Conservation (phyloP, 2,113 vertebrate species). For the Gavia stellata region DNA sequence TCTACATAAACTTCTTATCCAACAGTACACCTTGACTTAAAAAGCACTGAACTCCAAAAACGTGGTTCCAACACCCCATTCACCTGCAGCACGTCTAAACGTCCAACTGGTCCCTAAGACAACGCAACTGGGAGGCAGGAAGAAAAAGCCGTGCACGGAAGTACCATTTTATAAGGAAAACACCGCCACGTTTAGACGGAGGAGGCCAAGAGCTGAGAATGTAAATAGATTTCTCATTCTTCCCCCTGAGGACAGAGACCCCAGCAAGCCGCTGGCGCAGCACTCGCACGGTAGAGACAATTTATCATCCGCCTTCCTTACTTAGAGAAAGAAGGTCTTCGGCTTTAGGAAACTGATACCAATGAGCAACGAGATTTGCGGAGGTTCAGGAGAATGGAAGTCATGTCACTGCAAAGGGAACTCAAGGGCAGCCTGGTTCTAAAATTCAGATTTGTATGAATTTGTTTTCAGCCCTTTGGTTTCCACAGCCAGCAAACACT, state of each 20-base stretch:
- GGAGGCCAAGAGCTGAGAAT: neutral
- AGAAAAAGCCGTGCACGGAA: neutral
- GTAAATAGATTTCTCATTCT: neutral
- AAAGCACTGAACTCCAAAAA: neutral
- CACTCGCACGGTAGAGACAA: rapidly evolving
- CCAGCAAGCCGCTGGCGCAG: neutral
- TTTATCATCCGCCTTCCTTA: neutral
- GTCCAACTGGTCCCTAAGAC: neutral
- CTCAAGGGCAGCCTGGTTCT: neutral
- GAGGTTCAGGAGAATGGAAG: neutral
- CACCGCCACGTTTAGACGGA: rapidly evolving
- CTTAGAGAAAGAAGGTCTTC: neutral
- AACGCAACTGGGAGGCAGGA: neutral
- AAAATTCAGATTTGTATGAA: neutral
- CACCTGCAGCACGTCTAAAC: neutral
- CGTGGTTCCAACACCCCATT: neutral
- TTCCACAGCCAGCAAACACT: neutral
- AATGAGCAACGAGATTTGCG: too few relatives aligned
- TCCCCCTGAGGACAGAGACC: neutral
- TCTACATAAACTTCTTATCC: neutral
- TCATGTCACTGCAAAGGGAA: neutral
- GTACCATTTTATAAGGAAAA: neutral
- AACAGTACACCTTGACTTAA: neutral
- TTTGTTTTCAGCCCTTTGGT: neutral
- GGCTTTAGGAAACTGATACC: neutral